Evolutionary conservation across 1,140 invertebrate species (phyloP).

Genomic region (Lordiphosa stackelbergi): DNA sequence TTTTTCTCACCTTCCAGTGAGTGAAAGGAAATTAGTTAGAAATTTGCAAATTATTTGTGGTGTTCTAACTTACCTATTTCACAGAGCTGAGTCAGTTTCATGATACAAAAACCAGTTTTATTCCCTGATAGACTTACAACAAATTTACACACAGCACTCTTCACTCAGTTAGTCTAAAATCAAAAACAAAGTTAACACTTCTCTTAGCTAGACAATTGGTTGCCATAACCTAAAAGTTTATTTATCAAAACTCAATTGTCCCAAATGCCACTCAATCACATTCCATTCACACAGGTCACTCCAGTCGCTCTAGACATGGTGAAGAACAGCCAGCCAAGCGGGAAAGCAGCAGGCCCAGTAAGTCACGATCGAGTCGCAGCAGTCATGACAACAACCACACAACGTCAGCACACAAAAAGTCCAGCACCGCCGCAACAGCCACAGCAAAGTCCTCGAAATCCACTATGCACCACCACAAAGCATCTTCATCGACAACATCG

Average conservation of each 20-base stretch:
- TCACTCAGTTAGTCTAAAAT: conserved; percentile 13
- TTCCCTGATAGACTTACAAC: conserved; percentile 3
- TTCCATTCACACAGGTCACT: conserved; percentile 55
- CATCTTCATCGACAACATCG: conserved; percentile 29
- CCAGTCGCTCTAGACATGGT: conserved; percentile 70
- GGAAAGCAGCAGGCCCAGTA: conserved; percentile 45
- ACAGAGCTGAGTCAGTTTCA: too few relatives aligned
- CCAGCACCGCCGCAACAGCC: conserved; percentile 22
- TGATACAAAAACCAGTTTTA: neutral
- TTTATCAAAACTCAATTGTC: neutral
- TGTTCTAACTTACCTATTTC: too few relatives aligned
- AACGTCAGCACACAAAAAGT: conserved; percentile 50
- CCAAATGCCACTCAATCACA: conserved; percentile 1
- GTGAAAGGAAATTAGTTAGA: too few relatives aligned
- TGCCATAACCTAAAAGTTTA: conserved; percentile 7
- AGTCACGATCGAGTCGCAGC: conserved; percentile 48
- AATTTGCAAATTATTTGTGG: too few relatives aligned
- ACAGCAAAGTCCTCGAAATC: conserved; percentile 41
- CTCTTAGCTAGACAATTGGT: conserved; percentile 8
- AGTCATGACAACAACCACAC: conserved; percentile 36
- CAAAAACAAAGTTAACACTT: conserved; percentile 8
- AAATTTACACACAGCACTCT: conserved; percentile 10
- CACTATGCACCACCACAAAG: conserved; percentile 47
- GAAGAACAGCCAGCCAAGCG: conserved; percentile 35
- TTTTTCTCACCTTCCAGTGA: too few relatives aligned